These are phyloP conservation scores for Lepidonotus clava DNA, from an alignment of 2,888 invertebrate species.

Conservation along the genomic window DNA sequence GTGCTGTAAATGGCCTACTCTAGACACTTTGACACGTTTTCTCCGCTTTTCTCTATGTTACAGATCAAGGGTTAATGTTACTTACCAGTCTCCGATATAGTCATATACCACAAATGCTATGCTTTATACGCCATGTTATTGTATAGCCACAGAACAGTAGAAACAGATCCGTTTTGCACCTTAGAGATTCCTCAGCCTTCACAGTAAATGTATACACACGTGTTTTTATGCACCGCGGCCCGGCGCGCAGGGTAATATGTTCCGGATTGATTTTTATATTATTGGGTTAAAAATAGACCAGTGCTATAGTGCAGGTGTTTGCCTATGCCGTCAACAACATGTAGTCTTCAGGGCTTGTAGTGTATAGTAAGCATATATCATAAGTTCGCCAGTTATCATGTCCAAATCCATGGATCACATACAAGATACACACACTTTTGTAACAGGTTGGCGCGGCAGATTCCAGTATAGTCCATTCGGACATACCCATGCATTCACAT, in stretches of 20 bases:
- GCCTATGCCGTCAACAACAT: too few relatives aligned
- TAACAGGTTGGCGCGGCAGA: too few relatives aligned
- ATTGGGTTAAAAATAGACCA: too few relatives aligned
- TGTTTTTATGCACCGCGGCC: neutral
- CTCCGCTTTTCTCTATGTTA: neutral
- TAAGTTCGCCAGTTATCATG: too few relatives aligned
- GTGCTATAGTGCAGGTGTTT: too few relatives aligned
- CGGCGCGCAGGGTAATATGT: neutral
- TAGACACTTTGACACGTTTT: neutral
- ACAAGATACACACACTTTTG: too few relatives aligned
- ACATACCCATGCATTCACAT: too few relatives aligned
- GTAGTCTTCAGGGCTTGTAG: too few relatives aligned
- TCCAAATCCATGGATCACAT: too few relatives aligned
- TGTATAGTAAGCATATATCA: too few relatives aligned
- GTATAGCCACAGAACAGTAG: neutral
- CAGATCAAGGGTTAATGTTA: neutral
- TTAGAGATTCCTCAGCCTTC: neutral
- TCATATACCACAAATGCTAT: slow-evolving; percentile 10
- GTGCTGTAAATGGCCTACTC: neutral
- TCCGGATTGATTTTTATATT: neutral
- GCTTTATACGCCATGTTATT: neutral
- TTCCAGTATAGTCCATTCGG: too few relatives aligned
- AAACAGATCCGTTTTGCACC: neutral
- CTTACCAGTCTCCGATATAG: neutral
- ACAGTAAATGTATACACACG: neutral